Conservation (phyloP, 2,888 invertebrate species). For the Melanargia galathea region DNA sequence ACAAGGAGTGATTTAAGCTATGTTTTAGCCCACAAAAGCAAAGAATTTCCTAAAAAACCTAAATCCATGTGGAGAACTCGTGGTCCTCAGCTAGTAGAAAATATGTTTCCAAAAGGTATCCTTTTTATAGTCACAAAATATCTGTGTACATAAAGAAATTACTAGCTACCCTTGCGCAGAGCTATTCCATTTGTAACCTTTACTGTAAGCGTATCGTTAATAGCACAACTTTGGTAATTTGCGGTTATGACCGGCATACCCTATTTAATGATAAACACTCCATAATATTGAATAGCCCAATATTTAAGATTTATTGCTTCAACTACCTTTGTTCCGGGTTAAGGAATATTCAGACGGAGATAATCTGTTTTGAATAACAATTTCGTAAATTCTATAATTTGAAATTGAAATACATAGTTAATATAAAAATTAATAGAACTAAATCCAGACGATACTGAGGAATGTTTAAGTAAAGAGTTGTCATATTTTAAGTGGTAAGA, state of each 20-base stretch:
- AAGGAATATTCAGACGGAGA: not conserved
- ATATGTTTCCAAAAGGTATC: not conserved
- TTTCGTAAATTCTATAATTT: not conserved
- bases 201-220: constrained; percentile 47
- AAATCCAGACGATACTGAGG: not conserved
- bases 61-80: too few relatives aligned
- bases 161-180: not conserved
- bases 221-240: constrained; percentile 62
- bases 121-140: too few relatives aligned
- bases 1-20: too few relatives aligned
- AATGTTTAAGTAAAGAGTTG: too few relatives aligned
- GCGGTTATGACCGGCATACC: constrained; percentile 42
- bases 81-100: too few relatives aligned
- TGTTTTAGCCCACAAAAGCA: too few relatives aligned
- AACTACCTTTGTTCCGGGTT: constrained; percentile 16
- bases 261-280: constrained; percentile 60
- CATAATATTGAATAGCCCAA: constrained; percentile 49
- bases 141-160: not conserved
- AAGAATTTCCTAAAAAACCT: too few relatives aligned
- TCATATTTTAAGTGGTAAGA: too few relatives aligned
- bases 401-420: too few relatives aligned
- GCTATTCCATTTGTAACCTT: constrained; percentile 21
- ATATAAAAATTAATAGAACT: not conserved
- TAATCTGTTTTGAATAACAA: not conserved
- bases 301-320: constrained; percentile 24